A percentile compares a stretch with the other conserved stretches of the same genome.
These are phyloP conservation scores for Gryllus bimaculatus DNA, from an alignment of 1,140 invertebrate genomes.

Conservation along the genomic window DNA sequence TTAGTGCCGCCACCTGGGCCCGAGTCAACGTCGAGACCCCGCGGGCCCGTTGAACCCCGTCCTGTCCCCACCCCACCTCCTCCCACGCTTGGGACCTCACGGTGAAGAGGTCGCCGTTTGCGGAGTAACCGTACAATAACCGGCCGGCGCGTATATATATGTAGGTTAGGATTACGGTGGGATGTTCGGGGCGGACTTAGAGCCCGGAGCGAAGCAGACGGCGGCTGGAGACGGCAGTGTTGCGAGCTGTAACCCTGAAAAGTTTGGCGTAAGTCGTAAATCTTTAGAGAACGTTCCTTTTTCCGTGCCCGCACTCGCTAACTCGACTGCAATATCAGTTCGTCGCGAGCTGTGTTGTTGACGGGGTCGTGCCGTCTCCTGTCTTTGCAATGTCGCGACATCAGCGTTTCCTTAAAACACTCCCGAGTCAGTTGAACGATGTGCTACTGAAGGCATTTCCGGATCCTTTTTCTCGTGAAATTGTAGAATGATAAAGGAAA, in stretches of 20 bases:
- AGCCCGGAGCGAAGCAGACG: not conserved
- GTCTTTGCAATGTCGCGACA: too few species aligned
- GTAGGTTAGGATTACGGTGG: not conserved
- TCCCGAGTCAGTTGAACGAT: too few species aligned
- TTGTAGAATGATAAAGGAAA: too few species aligned
- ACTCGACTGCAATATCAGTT: too few species aligned
- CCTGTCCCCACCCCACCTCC: too few species aligned
- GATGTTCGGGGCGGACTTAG: not conserved
- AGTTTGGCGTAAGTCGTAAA: not conserved
- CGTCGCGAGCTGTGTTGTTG: too few species aligned
- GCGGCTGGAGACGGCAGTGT: not conserved
- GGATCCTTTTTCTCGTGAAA: too few species aligned
- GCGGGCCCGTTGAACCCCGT: too few species aligned
- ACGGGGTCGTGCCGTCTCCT: too few species aligned
- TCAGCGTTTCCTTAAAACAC: too few species aligned
- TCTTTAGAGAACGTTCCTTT: not conserved
- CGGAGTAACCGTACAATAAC: not conserved
- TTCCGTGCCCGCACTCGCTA: not conserved
- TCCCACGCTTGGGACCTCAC: too few species aligned
- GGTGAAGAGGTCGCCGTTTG: not conserved
- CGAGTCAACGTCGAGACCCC: not conserved
- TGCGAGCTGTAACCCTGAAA: not conserved
- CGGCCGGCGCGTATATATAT: not conserved
- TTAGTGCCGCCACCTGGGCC: not conserved
- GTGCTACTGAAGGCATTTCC: too few species aligned